Evolutionary conservation across 37 sponge, comb jelly and placozoan species (phyloP), one percentile per base, ranked within the genome.

Genomic region (Ephydatia muelleri): DNA sequence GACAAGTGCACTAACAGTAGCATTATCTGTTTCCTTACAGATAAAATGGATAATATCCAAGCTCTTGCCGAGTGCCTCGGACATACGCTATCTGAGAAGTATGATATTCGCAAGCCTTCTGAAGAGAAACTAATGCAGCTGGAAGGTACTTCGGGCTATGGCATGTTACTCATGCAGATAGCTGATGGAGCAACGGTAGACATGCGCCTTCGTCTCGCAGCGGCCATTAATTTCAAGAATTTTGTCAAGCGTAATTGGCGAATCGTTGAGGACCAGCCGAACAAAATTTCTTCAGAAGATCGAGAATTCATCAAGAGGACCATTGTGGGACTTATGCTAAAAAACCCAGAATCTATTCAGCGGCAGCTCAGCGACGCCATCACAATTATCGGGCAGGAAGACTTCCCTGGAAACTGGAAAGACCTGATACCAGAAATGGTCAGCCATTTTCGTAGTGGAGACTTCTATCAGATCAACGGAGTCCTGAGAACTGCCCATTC

Each of bases 401-500:
- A 99, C 69, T 99, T 99, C 70, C 99, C 99, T 3, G 49, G 79
- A 6, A 93, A 99, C 29, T 99, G 99, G 99, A 82, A 91, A 25
- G 96, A 91, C 6, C 85, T 99, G 21, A 77, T 97, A 25, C 79
- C 91, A 84, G 97, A 97, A 67, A 91, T 99, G 93, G 92, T 97
- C 22, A 84, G 73, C n/a, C 88, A 99, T 23, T 92, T 99, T 49
- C 80, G 91, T 34, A 78, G 90, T 19, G 88, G 88, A 11, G 95
- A 99, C 80, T 95, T 99, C 83, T 89, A 99, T 78, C 83, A 88
- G 75, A 99, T 99, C 91, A 97, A 97, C 65, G 99, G 99, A 6
- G 91, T 96, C 35, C 85, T 99, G 29, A 93, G 91, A 78, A 99
- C 99, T n/a, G 99, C 99, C 33, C 95, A 99, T 82, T 97, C 97